Conservation (phyloP, 2,888 invertebrate species). For the Lypha dubia region DNA sequence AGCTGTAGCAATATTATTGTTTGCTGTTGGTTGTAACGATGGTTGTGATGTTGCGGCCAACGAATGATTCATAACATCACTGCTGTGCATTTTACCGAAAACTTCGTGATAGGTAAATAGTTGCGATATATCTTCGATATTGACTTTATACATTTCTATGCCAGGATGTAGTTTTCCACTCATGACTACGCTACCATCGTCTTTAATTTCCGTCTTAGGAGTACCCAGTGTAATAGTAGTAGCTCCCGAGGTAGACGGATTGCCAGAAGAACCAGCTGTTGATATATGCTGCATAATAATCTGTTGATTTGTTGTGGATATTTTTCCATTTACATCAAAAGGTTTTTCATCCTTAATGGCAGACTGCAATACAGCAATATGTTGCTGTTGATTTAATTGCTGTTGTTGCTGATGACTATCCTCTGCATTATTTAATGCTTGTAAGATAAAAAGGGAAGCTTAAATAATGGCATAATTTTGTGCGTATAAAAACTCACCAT, state of each 20-base stretch:
- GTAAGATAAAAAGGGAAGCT: constrained; percentile 5
- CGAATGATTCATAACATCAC: constrained; percentile 84
- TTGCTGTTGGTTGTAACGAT: constrained; percentile 74
- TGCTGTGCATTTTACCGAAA: constrained; percentile 87
- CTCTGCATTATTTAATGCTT: constrained; percentile 74
- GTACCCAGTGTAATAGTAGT: constrained; percentile 80
- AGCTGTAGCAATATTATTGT: constrained; percentile 72
- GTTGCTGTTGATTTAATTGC: constrained; percentile 71
- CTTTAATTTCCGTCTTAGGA: constrained; percentile 78
- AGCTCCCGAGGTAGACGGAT: constrained; percentile 77
- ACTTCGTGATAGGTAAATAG: constrained; percentile 94
- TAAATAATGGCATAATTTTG: not conserved
- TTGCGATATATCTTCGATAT: constrained; percentile 93
- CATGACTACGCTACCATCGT: constrained; percentile 77
- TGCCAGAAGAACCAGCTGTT: constrained; percentile 74
- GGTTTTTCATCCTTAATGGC: constrained; percentile 77
- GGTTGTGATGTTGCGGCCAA: constrained; percentile 77
- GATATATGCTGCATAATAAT: constrained; percentile 81
- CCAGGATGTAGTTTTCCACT: constrained; percentile 84
- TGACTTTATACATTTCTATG: constrained; percentile 89
- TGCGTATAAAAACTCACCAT: constrained; percentile 67
- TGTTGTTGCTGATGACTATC: constrained; percentile 78
- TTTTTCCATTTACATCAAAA: constrained; percentile 74
- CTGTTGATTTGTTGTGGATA: constrained; percentile 71
- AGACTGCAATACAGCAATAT: constrained; percentile 68